Evolutionary conservation across 2,113 vertebrate species (phyloP), one percentile per base, ranked within the genome.

Genomic region (Rhinichthys klamathensis): DNA sequence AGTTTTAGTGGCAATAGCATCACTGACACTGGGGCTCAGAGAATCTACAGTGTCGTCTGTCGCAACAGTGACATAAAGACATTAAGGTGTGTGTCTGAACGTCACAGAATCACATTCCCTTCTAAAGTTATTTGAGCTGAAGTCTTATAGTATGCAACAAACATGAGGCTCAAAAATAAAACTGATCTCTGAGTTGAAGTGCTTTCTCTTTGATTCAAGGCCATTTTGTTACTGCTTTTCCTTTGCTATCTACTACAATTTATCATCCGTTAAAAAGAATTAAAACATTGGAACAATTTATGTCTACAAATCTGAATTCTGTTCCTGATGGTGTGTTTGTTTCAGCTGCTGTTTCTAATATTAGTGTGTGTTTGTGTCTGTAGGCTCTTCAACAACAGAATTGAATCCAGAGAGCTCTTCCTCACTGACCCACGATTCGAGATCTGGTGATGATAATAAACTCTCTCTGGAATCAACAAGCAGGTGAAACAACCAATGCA

Each of bases 1-100:
- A 91, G 90, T 60, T 77, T 91, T 46, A 87, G 87, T 63, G 44
- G 86, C 65, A 91, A 90, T 82, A 13, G 49, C 58, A 88, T 91
- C 72, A 89, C 86, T 90, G 89, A 91, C 11, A 6, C 21, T 9
- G 83, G 85, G 11, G 85, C 83, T 27, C n/a, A 44, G 38, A 82
- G 38, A 18, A 65, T 90, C 60, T 30, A 87, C 74, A 18, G 35
- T 2, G 27, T 78, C 12, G 7, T 87, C 70, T 84, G 46, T 41
- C 18, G 0, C 12, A 85, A 54, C 73, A 80, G 63, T 25, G 82
- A 86, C 11, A 67, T 87, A n/a, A 49, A 73, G 58, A 80, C 76
- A 84, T 86, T 90, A 9, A 41, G 89, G 86, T 91, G 58, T 77
- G 89, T 83, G 51, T 78, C 44, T 49, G 13, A 30, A 10, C 4